These are phyloP conservation scores for Macaria notata DNA, from an alignment of 2,888 invertebrate species.

Conservation along the genomic window DNA sequence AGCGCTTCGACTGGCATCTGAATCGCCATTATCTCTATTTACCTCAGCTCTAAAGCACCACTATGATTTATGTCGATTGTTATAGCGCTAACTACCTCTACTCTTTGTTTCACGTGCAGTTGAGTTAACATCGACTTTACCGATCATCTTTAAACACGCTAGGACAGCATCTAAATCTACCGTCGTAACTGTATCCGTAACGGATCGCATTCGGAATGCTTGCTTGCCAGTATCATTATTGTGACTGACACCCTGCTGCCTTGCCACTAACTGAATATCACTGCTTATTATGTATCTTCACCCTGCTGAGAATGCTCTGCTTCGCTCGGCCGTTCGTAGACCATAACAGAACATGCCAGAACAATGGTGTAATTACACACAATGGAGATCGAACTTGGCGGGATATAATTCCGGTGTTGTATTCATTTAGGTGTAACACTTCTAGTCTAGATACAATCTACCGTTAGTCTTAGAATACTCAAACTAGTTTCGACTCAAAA, in stretches of 20 bases:
- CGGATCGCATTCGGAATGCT: slow-evolving; percentile 58
- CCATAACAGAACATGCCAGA: slow-evolving; percentile 42
- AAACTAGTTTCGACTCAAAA: slow-evolving; percentile 51
- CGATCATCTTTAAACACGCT: slow-evolving; percentile 6
- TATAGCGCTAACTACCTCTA: slow-evolving; percentile 33
- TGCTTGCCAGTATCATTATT: slow-evolving; percentile 65
- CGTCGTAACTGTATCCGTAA: slow-evolving; percentile 23
- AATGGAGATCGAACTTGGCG: slow-evolving; percentile 56
- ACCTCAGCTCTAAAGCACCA: slow-evolving; percentile 32
- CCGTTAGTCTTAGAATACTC: slow-evolving; percentile 39
- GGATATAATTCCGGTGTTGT: slow-evolving; percentile 52
- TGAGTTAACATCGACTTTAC: slow-evolving; percentile 18
- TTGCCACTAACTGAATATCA: slow-evolving; percentile 80
- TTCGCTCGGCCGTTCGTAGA: slow-evolving; percentile 70
- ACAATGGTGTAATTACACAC: slow-evolving; percentile 34
- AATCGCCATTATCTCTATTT: slow-evolving; percentile 51
- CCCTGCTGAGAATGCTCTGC: slow-evolving; percentile 80
- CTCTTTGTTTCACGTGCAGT: slow-evolving; percentile 36
- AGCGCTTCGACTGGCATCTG: slow-evolving; percentile 54
- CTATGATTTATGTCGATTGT: slow-evolving; percentile 35
- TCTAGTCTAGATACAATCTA: slow-evolving; percentile 27
- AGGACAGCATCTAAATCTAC: slow-evolving; percentile 3
- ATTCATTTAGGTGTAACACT: slow-evolving; percentile 42
- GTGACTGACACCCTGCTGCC: slow-evolving; percentile 72
- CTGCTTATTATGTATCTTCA: slow-evolving; percentile 75